These are phyloP conservation scores for Rhagologus leucostigma DNA, from an alignment of 2,113 vertebrate genomes.

Conservation along the genomic window DNA sequence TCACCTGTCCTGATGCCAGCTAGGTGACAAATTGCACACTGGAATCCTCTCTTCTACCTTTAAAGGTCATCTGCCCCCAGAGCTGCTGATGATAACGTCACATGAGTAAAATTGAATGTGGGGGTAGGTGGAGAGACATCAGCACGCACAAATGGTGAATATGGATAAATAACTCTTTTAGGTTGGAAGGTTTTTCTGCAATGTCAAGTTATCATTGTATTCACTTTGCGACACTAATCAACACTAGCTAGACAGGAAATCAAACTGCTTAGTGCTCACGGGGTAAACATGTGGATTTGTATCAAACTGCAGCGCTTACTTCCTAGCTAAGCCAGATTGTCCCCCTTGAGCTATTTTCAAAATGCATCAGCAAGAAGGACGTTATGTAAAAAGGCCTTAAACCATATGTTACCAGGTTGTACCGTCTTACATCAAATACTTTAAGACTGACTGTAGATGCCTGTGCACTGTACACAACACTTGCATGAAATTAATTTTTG, in stretches of 20 bases:
- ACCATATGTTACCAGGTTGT: constrained; percentile 51
- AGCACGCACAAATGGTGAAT: not conserved
- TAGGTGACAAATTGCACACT: not conserved
- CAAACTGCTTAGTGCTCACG: constrained; percentile 58
- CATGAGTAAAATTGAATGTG: not conserved
- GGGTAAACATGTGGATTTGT: constrained; percentile 70
- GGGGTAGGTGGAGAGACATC: not conserved
- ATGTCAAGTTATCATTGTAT: constrained; percentile 22
- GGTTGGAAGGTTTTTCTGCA: not conserved
- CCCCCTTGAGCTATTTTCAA: constrained; percentile 55
- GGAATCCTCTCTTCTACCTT: not conserved
- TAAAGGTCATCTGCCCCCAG: not conserved
- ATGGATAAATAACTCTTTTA: constrained; percentile 7
- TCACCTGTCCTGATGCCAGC: not conserved
- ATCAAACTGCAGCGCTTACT: constrained; percentile 37
- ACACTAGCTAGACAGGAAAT: constrained; percentile 56
- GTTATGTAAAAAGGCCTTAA: constrained; percentile 54
- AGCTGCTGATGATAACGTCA: not conserved
- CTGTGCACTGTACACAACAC: not conserved
- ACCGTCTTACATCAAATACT: not conserved
- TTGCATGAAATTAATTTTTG: not conserved
- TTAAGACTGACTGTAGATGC: not conserved
- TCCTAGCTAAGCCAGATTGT: constrained; percentile 56
- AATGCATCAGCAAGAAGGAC: constrained; percentile 55
- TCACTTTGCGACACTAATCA: constrained; percentile 54